Evolutionary conservation across 2,113 vertebrate genomes (phyloP).

Genomic region (Machaerirhynchus nigripectus): DNA sequence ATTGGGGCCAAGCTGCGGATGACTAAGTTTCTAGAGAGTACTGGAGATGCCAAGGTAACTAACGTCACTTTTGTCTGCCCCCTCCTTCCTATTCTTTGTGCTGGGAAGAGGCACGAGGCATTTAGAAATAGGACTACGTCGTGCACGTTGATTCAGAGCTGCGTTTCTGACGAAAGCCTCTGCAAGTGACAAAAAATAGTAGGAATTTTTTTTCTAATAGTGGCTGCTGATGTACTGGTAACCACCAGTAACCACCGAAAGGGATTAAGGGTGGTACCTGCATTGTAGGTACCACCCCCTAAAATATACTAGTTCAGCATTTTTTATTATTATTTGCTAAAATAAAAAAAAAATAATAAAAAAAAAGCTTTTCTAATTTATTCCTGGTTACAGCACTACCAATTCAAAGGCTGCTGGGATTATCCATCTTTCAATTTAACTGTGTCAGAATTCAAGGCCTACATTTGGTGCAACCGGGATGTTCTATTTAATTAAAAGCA

Average conservation of each 20-base stretch:
- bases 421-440: constrained; percentile 10
- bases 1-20: neutral
- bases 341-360: neutral
- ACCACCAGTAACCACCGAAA: neutral
- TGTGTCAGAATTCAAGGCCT: constrained; percentile 6
- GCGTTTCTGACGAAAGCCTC: neutral
- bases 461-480: neutral
- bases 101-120: neutral
- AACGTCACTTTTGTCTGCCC: neutral
- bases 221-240: neutral
- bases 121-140: neutral
- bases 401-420: neutral
- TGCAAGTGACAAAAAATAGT: neutral
- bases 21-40: neutral
- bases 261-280: neutral
- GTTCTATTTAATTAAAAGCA: constrained; percentile 53
- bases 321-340: neutral
- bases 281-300: neutral
- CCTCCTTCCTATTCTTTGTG: neutral
- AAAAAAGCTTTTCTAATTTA: neutral
- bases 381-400: neutral
- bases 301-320: neutral
- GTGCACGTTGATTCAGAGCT: neutral
- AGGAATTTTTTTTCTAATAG: neutral
- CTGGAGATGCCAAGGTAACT: neutral